Percentiles rank a stretch among this genome's conserved stretches.
Conservation (phyloP, 2,888 invertebrate species). For the Sclerodermus sp. region DNA sequence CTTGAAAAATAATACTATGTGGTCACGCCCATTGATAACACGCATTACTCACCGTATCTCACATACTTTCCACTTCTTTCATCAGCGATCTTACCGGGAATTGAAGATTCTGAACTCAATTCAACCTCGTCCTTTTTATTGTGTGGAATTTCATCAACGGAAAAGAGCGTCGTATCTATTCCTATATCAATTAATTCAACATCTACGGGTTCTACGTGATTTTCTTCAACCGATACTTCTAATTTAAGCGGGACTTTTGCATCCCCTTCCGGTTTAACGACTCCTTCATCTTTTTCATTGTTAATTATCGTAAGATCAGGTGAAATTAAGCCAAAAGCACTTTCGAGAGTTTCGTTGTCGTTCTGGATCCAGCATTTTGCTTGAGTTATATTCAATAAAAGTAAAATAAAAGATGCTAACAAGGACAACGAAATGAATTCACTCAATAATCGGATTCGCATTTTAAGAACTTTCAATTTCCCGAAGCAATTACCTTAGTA, state of each 20-base stretch:
- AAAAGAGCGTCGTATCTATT: too few species aligned
- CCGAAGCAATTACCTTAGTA: constrained; percentile 29
- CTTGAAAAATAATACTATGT: too few species aligned
- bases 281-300: background rate
- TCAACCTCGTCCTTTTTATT: too few species aligned
- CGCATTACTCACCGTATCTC: constrained; percentile 49
- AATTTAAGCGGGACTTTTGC: too few species aligned
- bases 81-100: constrained; percentile 21
- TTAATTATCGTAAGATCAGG: background rate
- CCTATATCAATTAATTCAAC: too few species aligned
- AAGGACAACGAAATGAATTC: background rate
- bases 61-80: constrained; percentile 44
- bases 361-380: constrained; percentile 9
- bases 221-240: too few species aligned
- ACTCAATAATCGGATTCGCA: constrained; percentile 18
- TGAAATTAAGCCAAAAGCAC: constrained; percentile 32
- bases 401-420: background rate
- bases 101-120: background rate
- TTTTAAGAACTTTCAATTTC: constrained; percentile 15
- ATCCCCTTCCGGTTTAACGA: too few species aligned
- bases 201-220: too few species aligned
- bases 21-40: constrained; percentile 52
- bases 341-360: constrained; percentile 33
- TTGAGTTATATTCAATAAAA: background rate
- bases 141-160: too few species aligned